A percentile compares a stretch with the other conserved stretches of the same genome.
Conservation (phyloP, 2,113 vertebrate genomes). For the Amia ocellicauda region DNA sequence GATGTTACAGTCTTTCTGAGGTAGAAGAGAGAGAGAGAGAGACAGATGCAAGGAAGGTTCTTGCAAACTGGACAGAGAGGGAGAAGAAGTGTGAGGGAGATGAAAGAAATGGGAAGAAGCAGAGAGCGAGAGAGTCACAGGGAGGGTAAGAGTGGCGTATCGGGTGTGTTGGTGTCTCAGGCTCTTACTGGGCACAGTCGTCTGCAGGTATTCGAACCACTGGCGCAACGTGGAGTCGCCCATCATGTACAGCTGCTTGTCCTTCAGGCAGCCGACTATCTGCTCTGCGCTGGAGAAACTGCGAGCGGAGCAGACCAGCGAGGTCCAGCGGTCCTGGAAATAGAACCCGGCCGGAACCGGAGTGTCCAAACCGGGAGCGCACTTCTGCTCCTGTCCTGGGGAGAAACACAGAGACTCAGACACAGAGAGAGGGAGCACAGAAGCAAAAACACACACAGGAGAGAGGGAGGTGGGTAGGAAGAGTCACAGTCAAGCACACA, state of each 20-base stretch:
- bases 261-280: not conserved
- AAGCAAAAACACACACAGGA: not conserved
- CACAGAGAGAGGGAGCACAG: not conserved
- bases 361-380: too few species aligned
- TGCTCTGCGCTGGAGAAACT: too few species aligned
- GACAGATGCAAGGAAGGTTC: not conserved
- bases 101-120: not conserved
- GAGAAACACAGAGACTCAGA: not conserved
- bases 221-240: constrained; percentile 46
- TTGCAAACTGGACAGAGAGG: not conserved
- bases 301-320: too few species aligned
- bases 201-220: constrained; percentile 39
- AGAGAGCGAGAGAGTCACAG: not conserved
- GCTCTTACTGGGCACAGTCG: constrained; percentile 31
- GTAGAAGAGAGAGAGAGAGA: not conserved
- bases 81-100: too few species aligned
- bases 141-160: too few species aligned
- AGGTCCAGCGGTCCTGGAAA: too few species aligned
- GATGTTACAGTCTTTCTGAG: not conserved
- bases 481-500: not conserved
- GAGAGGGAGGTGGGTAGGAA: too few species aligned
- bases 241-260: constrained; percentile 38
- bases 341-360: too few species aligned
- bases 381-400: too few species aligned
- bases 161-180: too few species aligned